These are phyloP conservation scores for Ephydatia muelleri DNA, from an alignment of 37 sponge, comb jelly and placozoan genomes.

Conservation along the genomic window DNA sequence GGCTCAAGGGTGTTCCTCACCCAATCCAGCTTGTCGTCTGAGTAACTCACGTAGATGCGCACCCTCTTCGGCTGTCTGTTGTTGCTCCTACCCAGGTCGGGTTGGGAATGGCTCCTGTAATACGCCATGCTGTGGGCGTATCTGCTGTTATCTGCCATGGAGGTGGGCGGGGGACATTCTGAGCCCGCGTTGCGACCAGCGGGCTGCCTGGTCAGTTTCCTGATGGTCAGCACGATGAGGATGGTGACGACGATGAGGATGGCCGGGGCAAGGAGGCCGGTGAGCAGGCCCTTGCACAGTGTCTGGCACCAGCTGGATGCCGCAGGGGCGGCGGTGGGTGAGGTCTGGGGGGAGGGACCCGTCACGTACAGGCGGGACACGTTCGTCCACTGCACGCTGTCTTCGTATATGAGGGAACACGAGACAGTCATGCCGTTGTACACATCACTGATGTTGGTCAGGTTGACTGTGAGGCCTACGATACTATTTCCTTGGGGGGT, in stretches of 20 bases:
- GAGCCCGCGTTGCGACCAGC: no score
- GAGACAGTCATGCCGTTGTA: no score
- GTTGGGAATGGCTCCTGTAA: no score
- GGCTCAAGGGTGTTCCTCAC: conserved; percentile 12
- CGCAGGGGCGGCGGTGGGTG: not conserved
- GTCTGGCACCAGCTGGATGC: no score
- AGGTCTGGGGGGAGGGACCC: not conserved
- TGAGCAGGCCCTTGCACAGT: not conserved
- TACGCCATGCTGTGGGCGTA: no score
- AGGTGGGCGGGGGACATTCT: no score
- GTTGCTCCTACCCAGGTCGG: no score
- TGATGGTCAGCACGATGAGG: not conserved
- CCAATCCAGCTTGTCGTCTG: conserved; percentile 17
- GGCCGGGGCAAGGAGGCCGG: not conserved
- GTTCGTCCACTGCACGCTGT: no score
- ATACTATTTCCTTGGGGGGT: not conserved
- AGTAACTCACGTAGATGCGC: conserved; percentile 37
- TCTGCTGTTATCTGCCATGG: no score
- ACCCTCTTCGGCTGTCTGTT: not conserved
- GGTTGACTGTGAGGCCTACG: not conserved
- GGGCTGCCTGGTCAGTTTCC: not conserved
- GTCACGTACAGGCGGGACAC: no score
- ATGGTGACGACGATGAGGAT: not conserved
- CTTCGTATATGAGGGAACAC: no score
- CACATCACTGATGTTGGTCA: not conserved